A percentile compares a stretch with the other conserved stretches of the same genome.
Evolutionary conservation across 1,140 invertebrate genomes (phyloP).

Genomic region (Euglossa dilemma): DNA sequence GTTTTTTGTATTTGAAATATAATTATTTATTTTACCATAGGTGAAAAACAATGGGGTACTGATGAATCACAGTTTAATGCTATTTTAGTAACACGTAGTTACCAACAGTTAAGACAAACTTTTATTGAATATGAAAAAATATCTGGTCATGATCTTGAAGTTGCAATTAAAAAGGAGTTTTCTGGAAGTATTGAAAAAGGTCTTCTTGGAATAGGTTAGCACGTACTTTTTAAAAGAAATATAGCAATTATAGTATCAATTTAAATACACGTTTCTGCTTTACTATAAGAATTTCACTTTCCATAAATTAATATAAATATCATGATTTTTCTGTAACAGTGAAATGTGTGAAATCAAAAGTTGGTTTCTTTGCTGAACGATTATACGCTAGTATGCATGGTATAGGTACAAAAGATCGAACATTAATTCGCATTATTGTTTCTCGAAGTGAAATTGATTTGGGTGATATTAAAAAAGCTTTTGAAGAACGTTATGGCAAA

Average conservation of each 20-base stretch:
- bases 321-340: constrained; percentile 83
- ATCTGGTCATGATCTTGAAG: constrained; percentile 87
- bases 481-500: constrained; percentile 92
- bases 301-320: background rate
- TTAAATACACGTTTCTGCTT: background rate
- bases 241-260: background rate
- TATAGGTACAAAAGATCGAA: constrained; percentile 94
- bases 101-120: constrained; percentile 85
- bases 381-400: constrained; percentile 95
- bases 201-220: constrained; percentile 85
- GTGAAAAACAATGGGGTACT: constrained; percentile 85
- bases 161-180: constrained; percentile 88
- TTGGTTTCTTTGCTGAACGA: constrained; percentile 96
- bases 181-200: constrained; percentile 87
- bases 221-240: constrained; percentile 61
- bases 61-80: constrained; percentile 88
- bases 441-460: constrained; percentile 96
- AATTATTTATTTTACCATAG: constrained; percentile 74
- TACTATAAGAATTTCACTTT: background rate
- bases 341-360: constrained; percentile 94
- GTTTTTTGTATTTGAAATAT: background rate
- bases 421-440: constrained; percentile 94
- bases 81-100: constrained; percentile 85
- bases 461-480: constrained; percentile 94
- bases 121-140: constrained; percentile 86